Evolutionary conservation across 2,113 vertebrate genomes (phyloP), one percentile per base, ranked within the genome.

Genomic region (Nymphicus hollandicus): DNA sequence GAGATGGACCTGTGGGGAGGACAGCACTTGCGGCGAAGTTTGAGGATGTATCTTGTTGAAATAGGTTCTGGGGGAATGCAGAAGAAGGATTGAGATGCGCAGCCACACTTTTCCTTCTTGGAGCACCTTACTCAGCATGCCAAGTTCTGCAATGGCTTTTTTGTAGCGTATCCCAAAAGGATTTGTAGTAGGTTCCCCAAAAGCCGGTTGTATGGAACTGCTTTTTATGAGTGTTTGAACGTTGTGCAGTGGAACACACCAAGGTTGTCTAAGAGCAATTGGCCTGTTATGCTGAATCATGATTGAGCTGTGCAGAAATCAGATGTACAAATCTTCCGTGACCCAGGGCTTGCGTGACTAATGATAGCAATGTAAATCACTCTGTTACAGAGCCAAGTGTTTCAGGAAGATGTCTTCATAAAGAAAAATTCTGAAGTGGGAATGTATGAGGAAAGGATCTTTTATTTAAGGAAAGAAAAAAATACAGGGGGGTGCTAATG

Each of bases 241-340:
- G n/a, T 33, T 31, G 22, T 18, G 58, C 37, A 66, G 82, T 15
- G 35, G 71, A 41, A 56, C 44, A 10, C 58, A 24, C 33, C 4
- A 1, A 61, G 61, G 66, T 28, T 72, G 81, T 24, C 39, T 29
- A 12, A 44, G 44, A 52, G 85, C 50, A 72, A 44, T 7, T 24
- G 52, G 73, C 31, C 58, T 78, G 69, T 28, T 74, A 17, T 6
- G 39, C 69, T 78, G 81, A 52, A 14, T 63, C 11, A 5, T 61
- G 80, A 79, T 81, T 13, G 50, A 91, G 55, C 60, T 71, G 81
- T 35, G 66, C 55, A 71, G 86, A 74, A 95, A 91, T 74, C 55
- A 74, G 61, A 61, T 68, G 81, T 79, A 23, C 80, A 69, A 47
- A 74, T 43, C 80, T 83, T 25, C 86, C 2, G 1, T 93, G 85